phyloP scores from a whole-genome alignment of 2,113 vertebrate species.

The Antigone vipio region DNA sequence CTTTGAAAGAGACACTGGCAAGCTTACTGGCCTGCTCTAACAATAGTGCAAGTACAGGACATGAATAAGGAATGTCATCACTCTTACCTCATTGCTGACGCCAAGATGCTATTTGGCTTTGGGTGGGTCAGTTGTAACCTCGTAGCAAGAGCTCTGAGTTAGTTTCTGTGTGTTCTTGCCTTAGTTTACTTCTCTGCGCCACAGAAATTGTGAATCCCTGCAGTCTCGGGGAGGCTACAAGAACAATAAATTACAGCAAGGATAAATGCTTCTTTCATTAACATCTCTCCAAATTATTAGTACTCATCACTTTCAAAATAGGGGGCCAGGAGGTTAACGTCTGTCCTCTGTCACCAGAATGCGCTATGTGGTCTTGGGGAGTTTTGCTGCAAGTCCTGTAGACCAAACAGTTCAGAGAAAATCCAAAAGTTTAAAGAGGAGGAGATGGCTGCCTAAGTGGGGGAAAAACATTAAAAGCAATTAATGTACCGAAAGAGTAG shows the following conservation, averaged over 20 bases:
- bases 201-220: neutral
- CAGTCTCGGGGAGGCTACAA: neutral
- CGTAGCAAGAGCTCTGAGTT: neutral
- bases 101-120: neutral
- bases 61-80: neutral
- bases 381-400: neutral
- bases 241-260: neutral
- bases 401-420: neutral
- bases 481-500: slow-evolving; percentile 5
- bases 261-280: neutral
- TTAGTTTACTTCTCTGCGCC: neutral
- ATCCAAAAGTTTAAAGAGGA: neutral
- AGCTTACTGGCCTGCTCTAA: neutral
- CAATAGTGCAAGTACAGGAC: neutral
- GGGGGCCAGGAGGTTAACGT: neutral
- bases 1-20: neutral
- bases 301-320: neutral
- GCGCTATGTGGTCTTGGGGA: neutral
- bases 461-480: neutral
- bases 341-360: neutral
- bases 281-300: neutral
- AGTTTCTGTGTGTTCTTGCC: neutral
- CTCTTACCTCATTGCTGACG: neutral
- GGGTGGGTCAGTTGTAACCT: neutral
- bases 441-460: neutral